Conservation (phyloP, 1,140 invertebrate genomes). For the Drosophila guanche region DNA sequence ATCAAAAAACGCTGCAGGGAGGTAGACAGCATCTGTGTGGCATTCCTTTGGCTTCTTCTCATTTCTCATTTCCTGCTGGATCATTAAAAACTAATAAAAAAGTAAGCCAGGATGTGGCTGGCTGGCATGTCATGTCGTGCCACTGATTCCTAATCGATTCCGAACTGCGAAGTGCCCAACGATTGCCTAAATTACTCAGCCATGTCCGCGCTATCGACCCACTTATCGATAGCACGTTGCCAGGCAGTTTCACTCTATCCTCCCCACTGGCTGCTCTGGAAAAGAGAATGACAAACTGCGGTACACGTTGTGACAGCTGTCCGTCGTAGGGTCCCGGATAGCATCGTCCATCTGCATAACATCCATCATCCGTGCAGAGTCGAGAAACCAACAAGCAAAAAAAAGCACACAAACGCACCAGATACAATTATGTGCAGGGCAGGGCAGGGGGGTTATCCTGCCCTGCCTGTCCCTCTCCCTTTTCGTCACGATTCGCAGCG, state of each 20-base stretch:
- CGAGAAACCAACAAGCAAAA: constrained; percentile 13
- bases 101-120: too few relatives aligned
- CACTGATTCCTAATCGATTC: too few relatives aligned
- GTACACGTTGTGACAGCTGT: constrained; percentile 58
- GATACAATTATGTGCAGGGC: constrained; percentile 67
- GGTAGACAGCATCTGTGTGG: too few relatives aligned
- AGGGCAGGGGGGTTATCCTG: background rate
- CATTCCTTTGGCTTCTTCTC: too few relatives aligned
- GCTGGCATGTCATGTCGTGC: too few relatives aligned
- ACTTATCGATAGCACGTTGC: constrained; percentile 59
- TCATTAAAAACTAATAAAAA: too few relatives aligned
- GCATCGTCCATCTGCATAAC: constrained; percentile 61
- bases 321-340: constrained; percentile 37
- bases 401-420: constrained; percentile 48
- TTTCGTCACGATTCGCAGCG: constrained; percentile 43
- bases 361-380: constrained; percentile 57
- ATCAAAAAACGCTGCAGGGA: too few relatives aligned
- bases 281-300: constrained; percentile 63
- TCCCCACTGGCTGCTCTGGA: constrained; percentile 6
- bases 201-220: constrained; percentile 22
- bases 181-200: constrained; percentile 7
- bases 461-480: background rate
- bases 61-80: too few relatives aligned
- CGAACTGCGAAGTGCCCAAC: background rate
- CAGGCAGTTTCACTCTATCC: constrained; percentile 18